Conservation (phyloP, 2,113 vertebrate genomes). For the Notarius quadriscutis region DNA sequence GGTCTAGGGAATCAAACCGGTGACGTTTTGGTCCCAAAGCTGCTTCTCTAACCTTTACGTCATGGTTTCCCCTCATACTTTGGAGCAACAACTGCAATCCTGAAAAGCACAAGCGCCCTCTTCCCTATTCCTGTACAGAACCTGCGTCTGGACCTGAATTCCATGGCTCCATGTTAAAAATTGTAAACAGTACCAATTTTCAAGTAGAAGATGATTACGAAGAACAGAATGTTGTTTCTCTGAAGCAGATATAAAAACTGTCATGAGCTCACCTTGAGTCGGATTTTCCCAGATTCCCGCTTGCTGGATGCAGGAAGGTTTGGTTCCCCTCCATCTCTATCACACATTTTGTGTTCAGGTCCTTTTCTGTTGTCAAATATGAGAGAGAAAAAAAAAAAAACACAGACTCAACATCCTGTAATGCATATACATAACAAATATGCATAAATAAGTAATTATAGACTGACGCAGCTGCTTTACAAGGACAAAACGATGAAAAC, state of each 20-base stretch:
- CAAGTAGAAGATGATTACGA: neutral
- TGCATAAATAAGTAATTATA: neutral
- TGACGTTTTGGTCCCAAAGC: too few relatives aligned
- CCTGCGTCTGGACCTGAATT: neutral
- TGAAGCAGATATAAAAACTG: neutral
- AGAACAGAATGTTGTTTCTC: neutral
- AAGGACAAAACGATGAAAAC: constrained; percentile 7
- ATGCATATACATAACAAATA: neutral
- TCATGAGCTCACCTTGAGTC: constrained; percentile 69
- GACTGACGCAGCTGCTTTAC: neutral
- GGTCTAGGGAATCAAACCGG: too few relatives aligned
- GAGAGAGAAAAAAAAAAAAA: constrained; percentile 42
- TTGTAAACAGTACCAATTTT: neutral
- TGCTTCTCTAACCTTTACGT: too few relatives aligned
- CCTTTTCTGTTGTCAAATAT: constrained; percentile 79
- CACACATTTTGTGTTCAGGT: constrained; percentile 96
- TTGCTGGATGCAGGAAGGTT: constrained; percentile 83
- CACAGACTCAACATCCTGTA: neutral
- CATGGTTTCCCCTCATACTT: neutral
- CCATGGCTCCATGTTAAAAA: neutral
- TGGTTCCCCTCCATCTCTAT: constrained; percentile 94
- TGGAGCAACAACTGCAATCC: too few relatives aligned
- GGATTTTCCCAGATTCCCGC: constrained; percentile 69
- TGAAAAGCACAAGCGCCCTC: neutral
- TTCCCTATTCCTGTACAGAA: too few relatives aligned